phyloP scores from a whole-genome alignment of 2,797 vertebrate genomes.

The Sebastes trivittatus region DNA sequence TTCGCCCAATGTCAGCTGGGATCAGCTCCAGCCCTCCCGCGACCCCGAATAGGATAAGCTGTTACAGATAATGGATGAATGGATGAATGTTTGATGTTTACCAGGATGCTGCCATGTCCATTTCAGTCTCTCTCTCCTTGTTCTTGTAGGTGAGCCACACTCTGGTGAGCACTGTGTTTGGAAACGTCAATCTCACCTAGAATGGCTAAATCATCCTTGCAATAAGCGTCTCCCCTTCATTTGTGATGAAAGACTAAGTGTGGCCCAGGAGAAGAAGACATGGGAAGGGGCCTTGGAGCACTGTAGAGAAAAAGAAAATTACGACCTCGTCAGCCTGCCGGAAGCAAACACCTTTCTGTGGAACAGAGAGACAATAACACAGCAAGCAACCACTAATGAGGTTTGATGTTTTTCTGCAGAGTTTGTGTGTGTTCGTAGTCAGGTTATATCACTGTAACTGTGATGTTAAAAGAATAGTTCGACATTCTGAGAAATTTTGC shows the following conservation, averaged over 20 bases:
- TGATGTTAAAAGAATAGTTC: not conserved
- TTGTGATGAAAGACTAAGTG: not conserved
- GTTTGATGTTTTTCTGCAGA: not conserved
- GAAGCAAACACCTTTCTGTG: fast-evolving
- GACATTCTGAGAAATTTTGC: not conserved
- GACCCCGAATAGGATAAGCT: fast-evolving
- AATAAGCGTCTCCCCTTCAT: fast-evolving
- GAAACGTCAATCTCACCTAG: fast-evolving
- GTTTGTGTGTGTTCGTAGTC: not conserved
- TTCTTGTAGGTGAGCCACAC: not conserved
- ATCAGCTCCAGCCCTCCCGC: too few relatives aligned
- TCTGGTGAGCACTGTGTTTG: fast-evolving
- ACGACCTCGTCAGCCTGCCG: not conserved
- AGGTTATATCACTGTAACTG: not conserved
- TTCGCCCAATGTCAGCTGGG: too few relatives aligned
- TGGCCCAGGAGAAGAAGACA: not conserved
- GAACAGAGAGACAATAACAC: not conserved
- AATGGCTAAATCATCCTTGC: fast-evolving
- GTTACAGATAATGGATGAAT: too few relatives aligned
- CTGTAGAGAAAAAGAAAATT: not conserved
- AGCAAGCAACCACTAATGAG: not conserved
- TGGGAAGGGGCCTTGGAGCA: slow-evolving; percentile 3
- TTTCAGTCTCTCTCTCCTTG: not conserved
- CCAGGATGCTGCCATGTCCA: not conserved
- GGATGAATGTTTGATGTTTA: not conserved